These are phyloP conservation scores for Galerucella pusilla DNA, from an alignment of 2,888 invertebrate genomes.

Conservation along the genomic window DNA sequence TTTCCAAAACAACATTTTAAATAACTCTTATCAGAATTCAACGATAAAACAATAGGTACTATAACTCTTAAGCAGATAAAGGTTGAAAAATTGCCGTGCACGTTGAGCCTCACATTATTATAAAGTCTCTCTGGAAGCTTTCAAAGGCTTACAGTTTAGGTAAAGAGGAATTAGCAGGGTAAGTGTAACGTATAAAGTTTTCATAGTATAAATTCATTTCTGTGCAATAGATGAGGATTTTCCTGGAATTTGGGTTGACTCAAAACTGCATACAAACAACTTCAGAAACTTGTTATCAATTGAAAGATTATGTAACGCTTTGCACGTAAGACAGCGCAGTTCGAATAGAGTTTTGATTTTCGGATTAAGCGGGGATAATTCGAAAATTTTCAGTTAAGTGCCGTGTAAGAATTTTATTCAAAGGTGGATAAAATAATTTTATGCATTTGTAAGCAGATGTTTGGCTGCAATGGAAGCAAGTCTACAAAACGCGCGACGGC, in stretches of 20 bases:
- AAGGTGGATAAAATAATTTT: neutral
- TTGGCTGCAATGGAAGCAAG: too few species aligned
- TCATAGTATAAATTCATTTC: conserved; percentile 34
- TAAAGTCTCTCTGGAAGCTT: conserved; percentile 28
- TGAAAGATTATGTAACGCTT: neutral
- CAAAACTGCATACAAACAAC: conserved; percentile 17
- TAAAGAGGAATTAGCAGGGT: conserved; percentile 24
- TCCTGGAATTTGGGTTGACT: neutral
- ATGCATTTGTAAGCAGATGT: too few species aligned
- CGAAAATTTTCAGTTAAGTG: neutral
- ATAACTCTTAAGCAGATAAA: neutral
- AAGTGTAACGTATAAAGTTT: conserved; percentile 29
- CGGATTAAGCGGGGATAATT: neutral
- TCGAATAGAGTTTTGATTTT: neutral
- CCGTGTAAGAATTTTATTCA: neutral
- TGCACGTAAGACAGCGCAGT: neutral
- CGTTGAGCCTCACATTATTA: conserved; percentile 3
- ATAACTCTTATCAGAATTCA: too few species aligned
- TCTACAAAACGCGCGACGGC: too few species aligned
- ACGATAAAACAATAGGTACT: too few species aligned
- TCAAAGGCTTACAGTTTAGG: conserved; percentile 29
- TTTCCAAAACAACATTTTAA: too few species aligned
- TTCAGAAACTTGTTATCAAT: conserved; percentile 22
- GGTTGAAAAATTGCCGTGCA: neutral
- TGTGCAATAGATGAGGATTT: conserved; percentile 19